Evolutionary conservation across 2,113 vertebrate species (phyloP).

Genomic region (Silurus asotus): DNA sequence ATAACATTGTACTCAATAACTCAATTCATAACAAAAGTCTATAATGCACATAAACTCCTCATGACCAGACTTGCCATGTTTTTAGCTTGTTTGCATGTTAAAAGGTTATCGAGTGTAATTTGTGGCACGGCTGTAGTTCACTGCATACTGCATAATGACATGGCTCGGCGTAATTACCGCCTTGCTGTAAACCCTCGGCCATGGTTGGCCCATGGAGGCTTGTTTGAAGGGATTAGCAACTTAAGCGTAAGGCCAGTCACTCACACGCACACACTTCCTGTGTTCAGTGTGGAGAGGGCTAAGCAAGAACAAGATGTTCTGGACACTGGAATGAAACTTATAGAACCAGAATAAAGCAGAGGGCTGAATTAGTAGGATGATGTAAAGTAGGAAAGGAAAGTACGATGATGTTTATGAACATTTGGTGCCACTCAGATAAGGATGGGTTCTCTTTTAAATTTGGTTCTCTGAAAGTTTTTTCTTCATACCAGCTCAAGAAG

Average conservation of each 20-base stretch:
- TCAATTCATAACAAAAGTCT: too few species aligned
- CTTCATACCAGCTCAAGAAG: too few species aligned
- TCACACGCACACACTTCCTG: constrained; percentile 16
- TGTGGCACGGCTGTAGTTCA: constrained; percentile 46
- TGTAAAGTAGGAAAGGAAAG: too few species aligned
- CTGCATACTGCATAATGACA: constrained; percentile 48
- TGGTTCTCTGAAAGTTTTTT: too few species aligned
- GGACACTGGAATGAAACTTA: constrained; percentile 8
- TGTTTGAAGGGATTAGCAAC: constrained; percentile 54
- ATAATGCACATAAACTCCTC: neutral
- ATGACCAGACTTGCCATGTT: neutral
- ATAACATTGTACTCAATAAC: too few species aligned
- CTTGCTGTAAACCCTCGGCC: constrained; percentile 35
- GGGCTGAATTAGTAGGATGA: too few species aligned
- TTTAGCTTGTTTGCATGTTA: constrained; percentile 51
- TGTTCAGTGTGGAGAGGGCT: constrained; percentile 14
- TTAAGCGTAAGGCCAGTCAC: constrained; percentile 43
- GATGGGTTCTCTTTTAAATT: too few species aligned
- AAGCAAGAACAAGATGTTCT: constrained; percentile 29
- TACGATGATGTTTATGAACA: too few species aligned
- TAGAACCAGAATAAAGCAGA: neutral
- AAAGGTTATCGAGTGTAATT: constrained; percentile 51
- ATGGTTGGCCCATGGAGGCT: constrained; percentile 43
- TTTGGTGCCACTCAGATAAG: too few species aligned
- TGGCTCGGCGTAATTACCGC: constrained; percentile 54